Percentiles rank a stretch among this genome's conserved stretches.
Evolutionary conservation across 2,113 vertebrate species (phyloP).

Genomic region (Caranx melampygus): DNA sequence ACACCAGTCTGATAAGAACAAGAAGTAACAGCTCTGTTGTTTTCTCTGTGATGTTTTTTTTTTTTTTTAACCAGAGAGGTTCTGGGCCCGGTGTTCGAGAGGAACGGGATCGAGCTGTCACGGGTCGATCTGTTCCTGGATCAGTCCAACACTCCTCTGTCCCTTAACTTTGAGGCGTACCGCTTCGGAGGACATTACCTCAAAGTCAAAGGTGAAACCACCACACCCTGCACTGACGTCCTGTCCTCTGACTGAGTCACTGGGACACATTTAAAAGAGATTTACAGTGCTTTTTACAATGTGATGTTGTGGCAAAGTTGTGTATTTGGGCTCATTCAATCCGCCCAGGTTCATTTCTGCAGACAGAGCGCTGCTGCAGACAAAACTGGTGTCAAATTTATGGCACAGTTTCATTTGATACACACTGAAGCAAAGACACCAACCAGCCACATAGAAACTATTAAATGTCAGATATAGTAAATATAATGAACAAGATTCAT

Average conservation of each 20-base stretch:
- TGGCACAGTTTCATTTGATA: not conserved
- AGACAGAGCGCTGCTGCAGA: not conserved
- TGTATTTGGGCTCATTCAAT: too few species aligned
- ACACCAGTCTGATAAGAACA: not conserved
- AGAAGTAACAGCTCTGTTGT: not conserved
- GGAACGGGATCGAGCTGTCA: constrained; percentile 89
- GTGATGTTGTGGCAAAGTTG: too few species aligned
- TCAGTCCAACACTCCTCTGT: constrained; percentile 95
- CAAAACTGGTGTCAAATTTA: not conserved
- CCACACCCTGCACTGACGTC: not conserved
- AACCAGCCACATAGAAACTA: not conserved
- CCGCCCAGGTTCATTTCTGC: not conserved
- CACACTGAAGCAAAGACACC: not conserved
- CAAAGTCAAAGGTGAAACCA: constrained; percentile 92
- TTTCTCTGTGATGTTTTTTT: not conserved
- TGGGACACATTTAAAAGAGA: not conserved
- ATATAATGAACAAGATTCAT: not conserved
- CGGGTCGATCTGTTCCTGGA: constrained; percentile 94
- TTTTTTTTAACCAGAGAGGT: constrained; percentile 86
- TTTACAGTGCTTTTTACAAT: not conserved
- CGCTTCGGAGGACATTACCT: constrained; percentile 95
- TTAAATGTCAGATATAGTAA: not conserved
- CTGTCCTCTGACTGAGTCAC: not conserved
- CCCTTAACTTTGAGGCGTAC: constrained; percentile 93
- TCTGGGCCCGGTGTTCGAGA: constrained; percentile 92